Base-by-base conservation (phyloP, 2,797 vertebrate species). In the Zalophus californianus region DNA sequence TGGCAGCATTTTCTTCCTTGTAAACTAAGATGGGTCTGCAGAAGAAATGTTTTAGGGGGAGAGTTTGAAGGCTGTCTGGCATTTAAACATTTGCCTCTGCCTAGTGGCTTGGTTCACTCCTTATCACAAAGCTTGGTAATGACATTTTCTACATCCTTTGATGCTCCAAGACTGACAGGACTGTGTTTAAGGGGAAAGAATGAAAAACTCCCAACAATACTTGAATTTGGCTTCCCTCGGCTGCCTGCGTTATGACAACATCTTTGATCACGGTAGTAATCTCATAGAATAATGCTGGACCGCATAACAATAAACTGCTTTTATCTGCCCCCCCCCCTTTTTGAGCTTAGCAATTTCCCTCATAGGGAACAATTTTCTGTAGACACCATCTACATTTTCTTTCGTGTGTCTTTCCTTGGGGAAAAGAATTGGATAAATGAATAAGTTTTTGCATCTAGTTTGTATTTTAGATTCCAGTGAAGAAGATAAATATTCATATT, bases 81-180 rank as follows among this genome's bases (percentile, higher is more conserved):
- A 90, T 85, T 95, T 83, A 52, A 83, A 88, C 85, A 75, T 87
- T 85, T 44, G 50, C 85, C 90, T 91, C 72, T 96, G 56, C 38
- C 91, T 92, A 7, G 70, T 84, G 84, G 50, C 60, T 92, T 97
- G 70, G 41, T 68, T 90, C 20, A 66, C 38, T 95, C 44, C 41
- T 97, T 97, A 95, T 95, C 77, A 85, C 73, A 85, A 96, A 72
- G 25, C 75, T 94, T 92, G 50, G 58, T 96, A 94, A 96, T 93
- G 92, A 88, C 10, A 77, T 95, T 97, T 92, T 96, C 85, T 91
- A 66, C 14, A 38, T 95, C 78, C 88, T 54, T 82, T 6, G 41
- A 93, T 86, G 82, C 82, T 92, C 89, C 9, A 56, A 96, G 84
- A 91, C 44, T 77, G 97, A 90, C 62, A 77, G 68, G 21, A n/a